A percentile compares a stretch with the other conserved stretches of the same genome.
These are phyloP conservation scores for Procambarus virginalis DNA, from an alignment of 1,140 invertebrate genomes.

Conservation along the genomic window DNA sequence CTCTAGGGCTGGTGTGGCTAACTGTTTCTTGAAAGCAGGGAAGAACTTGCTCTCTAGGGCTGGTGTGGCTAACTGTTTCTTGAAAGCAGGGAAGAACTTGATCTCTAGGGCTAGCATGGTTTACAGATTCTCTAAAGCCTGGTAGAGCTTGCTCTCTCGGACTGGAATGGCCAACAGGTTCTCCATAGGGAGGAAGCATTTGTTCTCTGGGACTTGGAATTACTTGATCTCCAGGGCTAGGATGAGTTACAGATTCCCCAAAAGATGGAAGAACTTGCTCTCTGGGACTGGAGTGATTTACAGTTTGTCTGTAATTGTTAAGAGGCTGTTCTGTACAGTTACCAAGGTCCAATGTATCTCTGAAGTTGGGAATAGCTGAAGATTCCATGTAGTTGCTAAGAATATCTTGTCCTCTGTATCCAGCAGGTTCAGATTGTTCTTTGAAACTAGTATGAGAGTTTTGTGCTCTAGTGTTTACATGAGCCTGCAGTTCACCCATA, in stretches of 20 bases:
- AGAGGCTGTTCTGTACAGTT: slow-evolving; percentile 31
- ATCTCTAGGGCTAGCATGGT: slow-evolving; percentile 41
- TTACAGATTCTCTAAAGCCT: slow-evolving; percentile 25
- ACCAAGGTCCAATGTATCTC: background rate
- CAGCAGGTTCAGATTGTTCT: slow-evolving; percentile 30
- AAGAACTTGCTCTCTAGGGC: slow-evolving; percentile 40
- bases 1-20: slow-evolving; percentile 5
- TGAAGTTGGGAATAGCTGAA: slow-evolving; percentile 7
- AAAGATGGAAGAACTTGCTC: slow-evolving; percentile 20
- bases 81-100: slow-evolving; percentile 27
- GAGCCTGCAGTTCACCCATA: slow-evolving; percentile 32
- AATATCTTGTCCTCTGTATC: slow-evolving; percentile 46
- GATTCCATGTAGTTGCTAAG: slow-evolving; percentile 38
- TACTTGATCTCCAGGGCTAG: slow-evolving; percentile 25
- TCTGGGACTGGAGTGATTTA: slow-evolving; percentile 37
- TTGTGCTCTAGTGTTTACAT: slow-evolving; percentile 20
- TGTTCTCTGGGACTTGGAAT: slow-evolving; percentile 35
- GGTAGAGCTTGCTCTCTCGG: slow-evolving; percentile 29
- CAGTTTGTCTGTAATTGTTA: slow-evolving; percentile 7
- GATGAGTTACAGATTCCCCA: slow-evolving; percentile 16
- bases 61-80: slow-evolving; percentile 3
- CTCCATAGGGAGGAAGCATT: slow-evolving; percentile 22
- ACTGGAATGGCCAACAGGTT: slow-evolving; percentile 15
- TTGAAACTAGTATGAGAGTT: slow-evolving; percentile 37
- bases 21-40: background rate